A percentile compares a stretch with the other conserved stretches of the same genome.
These are phyloP conservation scores for Eristalis pertinax DNA, from an alignment of 2,888 invertebrate species.

Conservation along the genomic window DNA sequence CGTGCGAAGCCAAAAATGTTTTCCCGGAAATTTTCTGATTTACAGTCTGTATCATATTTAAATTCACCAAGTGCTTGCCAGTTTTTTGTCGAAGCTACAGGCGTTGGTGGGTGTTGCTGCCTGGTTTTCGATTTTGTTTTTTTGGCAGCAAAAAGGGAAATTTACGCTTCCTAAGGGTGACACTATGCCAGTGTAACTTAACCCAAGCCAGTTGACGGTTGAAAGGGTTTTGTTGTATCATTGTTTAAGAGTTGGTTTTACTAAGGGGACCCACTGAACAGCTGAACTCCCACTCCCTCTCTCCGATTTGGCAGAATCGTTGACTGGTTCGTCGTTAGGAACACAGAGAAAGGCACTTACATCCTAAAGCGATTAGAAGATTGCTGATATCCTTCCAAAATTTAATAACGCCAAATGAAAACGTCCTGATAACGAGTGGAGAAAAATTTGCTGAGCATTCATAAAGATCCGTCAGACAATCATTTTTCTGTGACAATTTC, in stretches of 20 bases:
- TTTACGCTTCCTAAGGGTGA: background rate
- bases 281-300: background rate
- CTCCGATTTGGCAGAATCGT: too few species aligned
- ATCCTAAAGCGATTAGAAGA: too few species aligned
- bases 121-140: background rate
- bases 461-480: too few species aligned
- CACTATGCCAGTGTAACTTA: background rate
- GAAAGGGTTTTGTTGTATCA: background rate
- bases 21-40: background rate
- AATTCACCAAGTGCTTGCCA: background rate
- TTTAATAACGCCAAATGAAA: too few species aligned
- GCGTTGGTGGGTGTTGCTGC: background rate
- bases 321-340: background rate
- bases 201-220: background rate
- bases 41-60: background rate
- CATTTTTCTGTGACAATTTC: too few species aligned
- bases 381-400: too few species aligned
- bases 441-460: too few species aligned
- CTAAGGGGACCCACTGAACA: background rate
- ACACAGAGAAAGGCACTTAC: background rate
- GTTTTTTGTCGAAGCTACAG: background rate
- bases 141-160: background rate
- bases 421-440: too few species aligned
- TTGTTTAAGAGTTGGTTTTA: too few species aligned
- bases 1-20: background rate